Conservation (phyloP, 1,140 invertebrate genomes). For the Trachymyrmex septentrionalis region DNA sequence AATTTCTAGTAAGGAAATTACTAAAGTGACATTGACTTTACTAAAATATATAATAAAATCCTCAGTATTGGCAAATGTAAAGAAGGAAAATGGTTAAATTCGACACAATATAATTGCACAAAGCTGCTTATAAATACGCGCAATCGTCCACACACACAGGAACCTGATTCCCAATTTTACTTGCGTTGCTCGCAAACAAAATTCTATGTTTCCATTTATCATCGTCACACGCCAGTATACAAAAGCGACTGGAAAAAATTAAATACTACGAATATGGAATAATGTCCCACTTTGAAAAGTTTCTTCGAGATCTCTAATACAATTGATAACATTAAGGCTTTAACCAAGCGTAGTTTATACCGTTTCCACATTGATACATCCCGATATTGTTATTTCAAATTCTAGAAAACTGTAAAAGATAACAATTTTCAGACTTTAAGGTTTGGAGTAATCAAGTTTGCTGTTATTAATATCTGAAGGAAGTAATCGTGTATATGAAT, state of each 20-base stretch:
- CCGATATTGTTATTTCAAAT: conserved; percentile 40
- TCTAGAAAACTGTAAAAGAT: conserved; percentile 56
- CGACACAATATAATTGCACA: conserved; percentile 48
- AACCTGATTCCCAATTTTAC: conserved; percentile 61
- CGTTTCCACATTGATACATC: conserved; percentile 42
- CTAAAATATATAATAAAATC: conserved; percentile 30
- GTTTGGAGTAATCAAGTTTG: conserved; percentile 33
- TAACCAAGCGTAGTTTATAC: conserved; percentile 35
- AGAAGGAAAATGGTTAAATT: not conserved
- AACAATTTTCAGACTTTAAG: conserved; percentile 29
- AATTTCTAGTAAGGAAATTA: conserved; percentile 7
- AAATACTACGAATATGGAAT: conserved; percentile 69
- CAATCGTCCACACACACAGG: conserved; percentile 68
- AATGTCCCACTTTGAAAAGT: conserved; percentile 43
- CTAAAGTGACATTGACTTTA: conserved; percentile 8
- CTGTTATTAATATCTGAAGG: conserved; percentile 36
- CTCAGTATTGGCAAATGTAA: conserved; percentile 3
- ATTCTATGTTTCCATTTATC: conserved; percentile 42
- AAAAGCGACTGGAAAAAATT: conserved; percentile 61
- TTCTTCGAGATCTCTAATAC: conserved; percentile 28
- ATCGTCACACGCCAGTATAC: conserved; percentile 48
- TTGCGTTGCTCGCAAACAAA: conserved; percentile 54
- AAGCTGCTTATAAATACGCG: conserved; percentile 65
- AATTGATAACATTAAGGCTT: conserved; percentile 36
- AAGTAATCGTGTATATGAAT: conserved; percentile 27